Percentiles rank a stretch among this genome's conserved stretches.
Evolutionary conservation across 2,797 vertebrate species (phyloP).

Genomic region (Cyprinodon diabolis): DNA sequence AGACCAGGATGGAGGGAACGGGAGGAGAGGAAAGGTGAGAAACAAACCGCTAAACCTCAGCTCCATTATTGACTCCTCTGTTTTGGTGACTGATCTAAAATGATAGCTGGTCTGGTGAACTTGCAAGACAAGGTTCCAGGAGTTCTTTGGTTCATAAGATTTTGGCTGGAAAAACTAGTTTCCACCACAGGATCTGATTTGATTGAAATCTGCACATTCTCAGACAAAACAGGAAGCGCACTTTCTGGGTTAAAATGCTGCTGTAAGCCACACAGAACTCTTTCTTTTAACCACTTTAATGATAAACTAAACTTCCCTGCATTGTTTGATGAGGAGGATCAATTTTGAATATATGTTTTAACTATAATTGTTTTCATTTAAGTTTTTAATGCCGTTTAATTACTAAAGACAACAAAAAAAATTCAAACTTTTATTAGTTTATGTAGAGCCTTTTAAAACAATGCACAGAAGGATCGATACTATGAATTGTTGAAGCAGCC

Average conservation of each 20-base stretch:
- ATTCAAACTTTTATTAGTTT: background rate
- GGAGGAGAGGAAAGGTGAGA: conserved; percentile 95
- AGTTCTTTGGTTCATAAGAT: conserved; percentile 6
- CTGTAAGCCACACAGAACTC: background rate
- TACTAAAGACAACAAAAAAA: background rate
- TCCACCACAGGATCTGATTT: conserved; percentile 45
- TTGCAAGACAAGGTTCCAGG: background rate
- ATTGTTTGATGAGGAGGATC: no score
- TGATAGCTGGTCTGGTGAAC: conserved; percentile 1
- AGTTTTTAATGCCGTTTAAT: background rate
- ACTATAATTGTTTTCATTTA: background rate
- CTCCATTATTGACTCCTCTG: background rate
- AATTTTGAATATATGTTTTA: no score
- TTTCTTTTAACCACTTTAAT: background rate
- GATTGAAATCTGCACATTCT: conserved; percentile 24
- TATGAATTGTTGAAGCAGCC: no score
- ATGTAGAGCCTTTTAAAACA: background rate
- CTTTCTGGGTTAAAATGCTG: conserved; percentile 19
- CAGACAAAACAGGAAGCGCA: conserved; percentile 45
- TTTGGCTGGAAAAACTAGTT: conserved; percentile 31
- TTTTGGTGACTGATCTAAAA: background rate
- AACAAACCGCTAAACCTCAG: background rate
- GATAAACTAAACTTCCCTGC: no score
- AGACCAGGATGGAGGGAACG: conserved; percentile 98
- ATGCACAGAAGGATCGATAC: no score